These are phyloP conservation scores for Holothuria leucospilota DNA, from an alignment of 53 echinoderm and acorn worm species.

Conservation along the genomic window DNA sequence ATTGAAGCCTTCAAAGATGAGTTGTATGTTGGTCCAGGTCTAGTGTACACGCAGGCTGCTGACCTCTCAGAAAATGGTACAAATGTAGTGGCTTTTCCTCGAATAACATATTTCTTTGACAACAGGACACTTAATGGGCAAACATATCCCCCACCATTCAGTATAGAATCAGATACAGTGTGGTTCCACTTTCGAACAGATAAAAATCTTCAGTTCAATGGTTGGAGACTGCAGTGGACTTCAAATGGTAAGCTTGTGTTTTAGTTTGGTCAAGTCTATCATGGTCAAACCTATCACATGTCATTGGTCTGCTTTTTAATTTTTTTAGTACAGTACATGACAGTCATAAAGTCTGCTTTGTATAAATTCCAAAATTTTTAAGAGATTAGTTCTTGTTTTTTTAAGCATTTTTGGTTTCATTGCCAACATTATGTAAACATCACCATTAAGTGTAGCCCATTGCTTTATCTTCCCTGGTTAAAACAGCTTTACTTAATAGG, in stretches of 20 bases:
- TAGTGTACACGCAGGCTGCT: not conserved
- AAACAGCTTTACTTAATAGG: too few species aligned
- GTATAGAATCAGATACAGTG: conserved; percentile 61
- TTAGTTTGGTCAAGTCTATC: not conserved
- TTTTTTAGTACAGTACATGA: too few species aligned
- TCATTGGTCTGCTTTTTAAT: too few species aligned
- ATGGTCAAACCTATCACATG: too few species aligned
- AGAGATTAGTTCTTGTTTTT: too few species aligned
- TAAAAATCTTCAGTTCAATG: conserved; percentile 73
- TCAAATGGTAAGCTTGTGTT: conserved; percentile 28
- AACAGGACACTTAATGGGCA: conserved; percentile 8
- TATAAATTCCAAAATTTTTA: too few species aligned
- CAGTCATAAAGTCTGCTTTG: too few species aligned
- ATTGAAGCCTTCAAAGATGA: conserved; percentile 64
- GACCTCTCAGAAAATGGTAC: not conserved
- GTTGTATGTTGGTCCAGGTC: conserved; percentile 59
- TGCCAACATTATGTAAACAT: too few species aligned
- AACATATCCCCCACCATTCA: conserved; percentile 27
- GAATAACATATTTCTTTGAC: conserved; percentile 1
- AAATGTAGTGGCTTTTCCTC: not conserved
- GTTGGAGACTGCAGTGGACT: conserved; percentile 75
- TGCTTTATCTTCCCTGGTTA: too few species aligned
- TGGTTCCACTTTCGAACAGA: conserved; percentile 87
- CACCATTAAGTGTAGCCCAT: too few species aligned
- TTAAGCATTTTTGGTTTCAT: too few species aligned